phyloP scores from a whole-genome alignment of 2,888 invertebrate species.

The Coronaproctus castanopsis region DNA sequence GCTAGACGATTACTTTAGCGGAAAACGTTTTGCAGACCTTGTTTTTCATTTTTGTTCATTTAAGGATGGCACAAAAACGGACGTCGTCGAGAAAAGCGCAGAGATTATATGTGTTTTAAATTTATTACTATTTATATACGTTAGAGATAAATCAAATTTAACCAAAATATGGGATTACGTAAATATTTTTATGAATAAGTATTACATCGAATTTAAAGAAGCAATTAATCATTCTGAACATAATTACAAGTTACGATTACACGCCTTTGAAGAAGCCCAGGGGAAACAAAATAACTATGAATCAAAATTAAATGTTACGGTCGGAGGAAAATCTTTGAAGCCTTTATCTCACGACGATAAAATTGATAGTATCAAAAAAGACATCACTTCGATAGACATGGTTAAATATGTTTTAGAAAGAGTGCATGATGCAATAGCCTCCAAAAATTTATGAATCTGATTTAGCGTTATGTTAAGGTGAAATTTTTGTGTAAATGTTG shows the following conservation, averaged over 20 bases:
- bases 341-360: background rate
- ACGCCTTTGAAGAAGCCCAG: background rate
- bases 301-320: background rate
- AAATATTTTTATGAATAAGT: slow-evolving; percentile 1
- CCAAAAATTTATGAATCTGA: too few relatives aligned
- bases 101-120: slow-evolving; percentile 2
- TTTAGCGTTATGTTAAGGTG: too few relatives aligned
- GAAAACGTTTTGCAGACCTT: slow-evolving; percentile 8
- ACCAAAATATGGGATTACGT: background rate
- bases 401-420: slow-evolving; percentile 5
- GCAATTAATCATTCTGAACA: slow-evolving; percentile 1
- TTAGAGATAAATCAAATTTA: background rate
- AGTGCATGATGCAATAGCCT: background rate
- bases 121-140: background rate
- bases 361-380: background rate
- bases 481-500: too few relatives aligned
- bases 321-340: slow-evolving; percentile 5
- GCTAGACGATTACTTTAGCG: slow-evolving; percentile 2
- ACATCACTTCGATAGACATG: slow-evolving; percentile 1
- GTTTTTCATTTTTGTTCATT: background rate
- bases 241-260: background rate
- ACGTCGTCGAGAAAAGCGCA: slow-evolving; percentile 1
- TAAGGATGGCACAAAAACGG: background rate
- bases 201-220: background rate
- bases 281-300: background rate